Percentiles rank a stretch among this genome's conserved stretches.
These are phyloP conservation scores for Caenorhabditis sp. DNA, from an alignment of 2,888 invertebrate species.

Conservation along the genomic window DNA sequence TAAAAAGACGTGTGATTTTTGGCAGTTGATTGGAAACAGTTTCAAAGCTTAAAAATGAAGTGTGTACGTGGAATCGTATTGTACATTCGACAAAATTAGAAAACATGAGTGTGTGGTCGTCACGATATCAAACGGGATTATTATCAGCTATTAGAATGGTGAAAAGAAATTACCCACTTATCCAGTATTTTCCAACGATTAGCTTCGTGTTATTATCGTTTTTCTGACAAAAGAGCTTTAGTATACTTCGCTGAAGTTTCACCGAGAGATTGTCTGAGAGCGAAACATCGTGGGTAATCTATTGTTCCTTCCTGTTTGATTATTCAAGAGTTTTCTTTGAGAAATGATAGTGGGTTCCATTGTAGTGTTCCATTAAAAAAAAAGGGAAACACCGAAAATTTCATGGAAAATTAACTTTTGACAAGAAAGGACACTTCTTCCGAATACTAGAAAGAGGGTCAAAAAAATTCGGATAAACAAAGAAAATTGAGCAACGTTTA, in stretches of 20 bases:
- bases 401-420: too few relatives aligned
- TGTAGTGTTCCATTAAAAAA: background rate
- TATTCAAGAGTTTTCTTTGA: background rate
- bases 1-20: background rate
- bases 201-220: too few relatives aligned
- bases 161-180: constrained; percentile 35
- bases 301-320: background rate
- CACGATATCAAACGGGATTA: constrained; percentile 36
- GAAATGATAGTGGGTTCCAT: background rate
- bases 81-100: background rate
- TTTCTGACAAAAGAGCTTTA: too few relatives aligned
- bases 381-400: background rate
- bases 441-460: too few relatives aligned
- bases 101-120: constrained; percentile 1
- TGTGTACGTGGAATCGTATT: background rate
- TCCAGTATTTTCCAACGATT: constrained; percentile 48
- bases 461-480: background rate
- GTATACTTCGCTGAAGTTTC: too few relatives aligned
- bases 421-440: too few relatives aligned
- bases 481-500: background rate
- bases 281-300: too few relatives aligned
- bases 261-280: too few relatives aligned
- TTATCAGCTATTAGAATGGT: constrained; percentile 5
- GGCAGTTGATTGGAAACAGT: background rate
- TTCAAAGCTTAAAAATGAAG: background rate